A percentile compares a stretch with the other conserved stretches of the same genome.
phyloP scores from a whole-genome alignment of 2,797 vertebrate genomes.

The Picus viridis region DNA sequence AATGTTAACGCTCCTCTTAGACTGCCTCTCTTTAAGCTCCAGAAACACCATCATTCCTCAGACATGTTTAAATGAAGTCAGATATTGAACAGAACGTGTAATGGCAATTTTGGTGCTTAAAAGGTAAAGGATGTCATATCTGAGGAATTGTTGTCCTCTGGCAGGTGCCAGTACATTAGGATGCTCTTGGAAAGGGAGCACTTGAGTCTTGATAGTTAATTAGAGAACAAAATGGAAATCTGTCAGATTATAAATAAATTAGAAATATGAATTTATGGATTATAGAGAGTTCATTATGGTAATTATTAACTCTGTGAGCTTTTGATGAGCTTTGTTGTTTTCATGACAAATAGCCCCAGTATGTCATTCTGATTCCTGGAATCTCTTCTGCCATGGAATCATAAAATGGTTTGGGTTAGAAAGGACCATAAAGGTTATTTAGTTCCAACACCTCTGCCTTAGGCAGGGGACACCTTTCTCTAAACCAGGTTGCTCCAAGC shows the following conservation, averaged over 20 bases:
- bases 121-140: background rate
- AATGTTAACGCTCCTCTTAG: background rate
- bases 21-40: background rate
- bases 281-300: background rate
- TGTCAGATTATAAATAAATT: background rate
- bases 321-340: background rate
- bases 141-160: background rate
- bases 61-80: background rate
- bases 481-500: background rate
- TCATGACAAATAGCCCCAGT: background rate
- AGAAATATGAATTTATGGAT: background rate
- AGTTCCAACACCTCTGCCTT: background rate
- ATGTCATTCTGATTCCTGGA: background rate
- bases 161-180: background rate
- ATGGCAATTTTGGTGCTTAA: background rate
- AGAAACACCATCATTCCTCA: background rate
- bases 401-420: too few species aligned
- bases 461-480: background rate
- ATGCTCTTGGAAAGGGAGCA: background rate
- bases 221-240: background rate
- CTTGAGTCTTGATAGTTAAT: background rate
- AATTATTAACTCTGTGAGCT: background rate
- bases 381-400: background rate
- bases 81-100: background rate
- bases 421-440: background rate